A percentile compares a stretch with the other conserved stretches of the same genome.
These are phyloP conservation scores for Cenopis cana DNA, from an alignment of 2,888 invertebrate genomes.

Conservation along the genomic window DNA sequence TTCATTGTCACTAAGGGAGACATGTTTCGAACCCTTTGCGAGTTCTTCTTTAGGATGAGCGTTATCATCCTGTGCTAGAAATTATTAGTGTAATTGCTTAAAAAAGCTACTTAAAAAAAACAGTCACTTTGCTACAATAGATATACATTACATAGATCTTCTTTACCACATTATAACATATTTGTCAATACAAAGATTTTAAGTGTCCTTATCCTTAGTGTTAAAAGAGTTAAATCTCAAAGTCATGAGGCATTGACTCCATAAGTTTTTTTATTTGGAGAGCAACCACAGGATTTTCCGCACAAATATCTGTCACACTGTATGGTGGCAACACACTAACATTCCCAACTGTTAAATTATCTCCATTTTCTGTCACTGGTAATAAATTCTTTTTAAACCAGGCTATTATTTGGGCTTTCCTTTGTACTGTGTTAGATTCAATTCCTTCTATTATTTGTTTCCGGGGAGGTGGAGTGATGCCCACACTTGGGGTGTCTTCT, in stretches of 20 bases:
- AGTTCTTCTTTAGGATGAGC: too few relatives aligned
- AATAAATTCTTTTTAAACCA: conserved; percentile 73
- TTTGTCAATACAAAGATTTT: too few relatives aligned
- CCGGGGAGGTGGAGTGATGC: conserved; percentile 53
- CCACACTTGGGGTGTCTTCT: conserved; percentile 49
- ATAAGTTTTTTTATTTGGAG: conserved; percentile 69
- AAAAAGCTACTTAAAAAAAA: too few relatives aligned
- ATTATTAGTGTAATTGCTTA: too few relatives aligned
- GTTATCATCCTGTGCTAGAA: too few relatives aligned
- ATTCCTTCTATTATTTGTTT: conserved; percentile 47
- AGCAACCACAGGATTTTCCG: conserved; percentile 70
- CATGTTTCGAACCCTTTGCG: too few relatives aligned
- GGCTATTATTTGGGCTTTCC: conserved; percentile 62
- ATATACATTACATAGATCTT: too few relatives aligned
- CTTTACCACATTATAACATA: too few relatives aligned
- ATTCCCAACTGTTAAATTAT: conserved; percentile 68
- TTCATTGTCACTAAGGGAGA: too few relatives aligned
- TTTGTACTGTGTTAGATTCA: conserved; percentile 52
- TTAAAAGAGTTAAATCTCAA: conserved; percentile 48
- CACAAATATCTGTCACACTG: conserved; percentile 63
- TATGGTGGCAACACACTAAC: conserved; percentile 70
- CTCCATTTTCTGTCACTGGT: conserved; percentile 63
- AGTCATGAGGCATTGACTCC: conserved; percentile 68
- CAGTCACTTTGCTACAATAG: too few relatives aligned
- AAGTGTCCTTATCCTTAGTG: not conserved